These are phyloP conservation scores for Sebastes hubbsi DNA, from an alignment of 2,797 vertebrate genomes.

Conservation along the genomic window DNA sequence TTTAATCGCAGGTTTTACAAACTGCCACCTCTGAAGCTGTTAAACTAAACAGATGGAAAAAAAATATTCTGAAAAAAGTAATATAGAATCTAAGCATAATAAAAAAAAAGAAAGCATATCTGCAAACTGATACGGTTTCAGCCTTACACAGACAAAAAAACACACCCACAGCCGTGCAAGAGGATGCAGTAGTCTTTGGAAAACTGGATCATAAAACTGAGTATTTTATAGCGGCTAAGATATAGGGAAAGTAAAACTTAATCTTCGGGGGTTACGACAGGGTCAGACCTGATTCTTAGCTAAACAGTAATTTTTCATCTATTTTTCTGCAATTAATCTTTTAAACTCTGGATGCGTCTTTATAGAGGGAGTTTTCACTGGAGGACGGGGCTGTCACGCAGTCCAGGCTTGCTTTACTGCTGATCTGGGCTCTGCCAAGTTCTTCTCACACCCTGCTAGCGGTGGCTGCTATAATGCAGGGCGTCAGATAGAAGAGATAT, in stretches of 20 bases:
- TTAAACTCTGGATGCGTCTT: constrained; percentile 9
- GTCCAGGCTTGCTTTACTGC: constrained; percentile 50
- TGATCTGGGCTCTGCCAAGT: constrained; percentile 42
- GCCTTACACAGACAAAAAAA: background rate
- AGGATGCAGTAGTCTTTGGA: constrained; percentile 17
- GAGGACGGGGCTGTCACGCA: constrained; percentile 35
- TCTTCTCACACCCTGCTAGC: constrained; percentile 23
- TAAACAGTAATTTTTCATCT: constrained; percentile 47
- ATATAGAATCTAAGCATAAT: background rate
- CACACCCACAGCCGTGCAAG: background rate
- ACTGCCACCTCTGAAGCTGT: constrained; percentile 11
- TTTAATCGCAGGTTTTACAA: constrained; percentile 29
- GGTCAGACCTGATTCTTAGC: constrained; percentile 46
- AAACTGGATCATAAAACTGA: constrained; percentile 56
- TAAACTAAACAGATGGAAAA: background rate
- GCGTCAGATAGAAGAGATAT: constrained; percentile 61
- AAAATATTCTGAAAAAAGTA: background rate
- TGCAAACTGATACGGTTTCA: background rate
- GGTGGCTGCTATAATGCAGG: constrained; percentile 35
- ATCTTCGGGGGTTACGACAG: constrained; percentile 7
- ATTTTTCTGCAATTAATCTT: constrained; percentile 40
- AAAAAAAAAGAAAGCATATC: background rate
- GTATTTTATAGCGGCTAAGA: constrained; percentile 29
- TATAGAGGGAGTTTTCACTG: background rate
- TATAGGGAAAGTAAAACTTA: constrained; percentile 54